Evolutionary conservation across 2,113 vertebrate species (phyloP), one percentile per base, ranked within the genome.

Genomic region (Gulo gulo): DNA sequence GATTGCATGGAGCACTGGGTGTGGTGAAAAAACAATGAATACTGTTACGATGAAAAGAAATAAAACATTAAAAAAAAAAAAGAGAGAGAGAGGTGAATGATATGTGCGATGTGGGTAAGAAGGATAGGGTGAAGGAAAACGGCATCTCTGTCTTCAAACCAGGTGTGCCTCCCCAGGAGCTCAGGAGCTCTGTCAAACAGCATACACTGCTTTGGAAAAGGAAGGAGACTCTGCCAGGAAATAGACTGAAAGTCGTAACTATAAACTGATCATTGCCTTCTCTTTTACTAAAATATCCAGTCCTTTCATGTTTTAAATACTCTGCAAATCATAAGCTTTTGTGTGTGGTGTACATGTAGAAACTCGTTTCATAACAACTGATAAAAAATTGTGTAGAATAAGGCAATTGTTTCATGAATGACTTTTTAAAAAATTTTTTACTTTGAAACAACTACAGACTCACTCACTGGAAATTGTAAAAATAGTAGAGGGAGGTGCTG

Each of bases 51-150:
- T 39, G 39, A 39, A 39, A 39, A 39, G 39, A 39, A 39, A 39
- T 39, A 39, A 3, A 39, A 39, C 39, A 39, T 39, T 39, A 39
- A 39, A 39, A 39, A 39, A 39, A 39, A 39, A 39, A 39, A 39
- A 39, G n/a, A 39, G 2, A 39, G 2, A 39, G 39, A 39, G 7
- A 98, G 65, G 45, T 52, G 42, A 97, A 65, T 93, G 95, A 81
- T 52, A 83, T 47, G 15, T 84, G 45, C 29, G 71, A 47, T 9
- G 47, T 4, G 78, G 16, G 45, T 55, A 93, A 39, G 31, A 89
- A 13, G 61, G 26, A 15, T n/a, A 86, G 84, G 16, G 29, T 24
- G 80, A 92, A 95, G 52, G 94, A 94, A 98, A 89, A 45, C 6
- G 23, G 7, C 16, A 69, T 24, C 76, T 95, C 16, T 34, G 9